phyloP scores from a whole-genome alignment of 2,113 vertebrate genomes.

The Synodontis membranacea region DNA sequence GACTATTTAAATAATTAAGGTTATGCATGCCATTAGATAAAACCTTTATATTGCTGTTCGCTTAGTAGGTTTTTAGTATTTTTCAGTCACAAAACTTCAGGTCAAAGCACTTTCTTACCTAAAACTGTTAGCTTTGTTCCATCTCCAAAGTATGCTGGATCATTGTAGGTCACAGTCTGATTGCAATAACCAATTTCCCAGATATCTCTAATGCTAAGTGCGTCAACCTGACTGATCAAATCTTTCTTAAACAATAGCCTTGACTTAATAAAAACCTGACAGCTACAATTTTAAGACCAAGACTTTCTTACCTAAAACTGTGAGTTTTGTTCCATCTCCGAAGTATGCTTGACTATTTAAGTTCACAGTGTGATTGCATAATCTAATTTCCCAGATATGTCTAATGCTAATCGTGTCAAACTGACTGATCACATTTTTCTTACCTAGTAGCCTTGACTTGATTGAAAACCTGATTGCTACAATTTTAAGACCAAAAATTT shows the following conservation, averaged over 20 bases:
- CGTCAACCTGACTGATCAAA: not conserved
- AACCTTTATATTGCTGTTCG: not conserved
- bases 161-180: constrained; percentile 43
- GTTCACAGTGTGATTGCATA: constrained; percentile 44
- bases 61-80: not conserved
- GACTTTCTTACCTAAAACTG: constrained; percentile 54
- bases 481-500: not conserved
- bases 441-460: not conserved
- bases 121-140: constrained; percentile 59
- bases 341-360: constrained; percentile 46
- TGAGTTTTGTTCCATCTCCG: constrained; percentile 56
- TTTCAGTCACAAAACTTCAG: not conserved
- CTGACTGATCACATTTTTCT: not conserved
- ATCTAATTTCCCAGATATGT: constrained; percentile 3
- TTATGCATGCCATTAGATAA: not conserved
- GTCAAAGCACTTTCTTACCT: constrained; percentile 39
- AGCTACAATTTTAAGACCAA: not conserved
- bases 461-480: not conserved
- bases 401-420: not conserved
- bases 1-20: not conserved
- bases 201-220: not conserved
- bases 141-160: constrained; percentile 51
- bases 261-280: no score
- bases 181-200: constrained; percentile 13
- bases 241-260: no score